Conservation (phyloP, 1,140 invertebrate species). For the Neodiprion fabricii region DNA sequence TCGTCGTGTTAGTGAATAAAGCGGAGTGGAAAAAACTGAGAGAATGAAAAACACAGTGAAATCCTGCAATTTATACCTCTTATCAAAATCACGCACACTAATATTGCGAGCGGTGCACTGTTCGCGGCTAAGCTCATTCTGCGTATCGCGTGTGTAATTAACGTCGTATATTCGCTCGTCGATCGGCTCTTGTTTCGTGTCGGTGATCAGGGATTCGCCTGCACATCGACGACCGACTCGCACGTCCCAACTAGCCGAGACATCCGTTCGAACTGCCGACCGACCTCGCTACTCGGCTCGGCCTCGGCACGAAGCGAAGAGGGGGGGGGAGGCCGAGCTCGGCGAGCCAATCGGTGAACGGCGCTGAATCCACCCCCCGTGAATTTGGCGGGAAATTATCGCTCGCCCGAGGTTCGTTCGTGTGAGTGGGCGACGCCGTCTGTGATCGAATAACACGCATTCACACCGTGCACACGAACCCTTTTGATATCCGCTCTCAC, state of each 20-base stretch:
- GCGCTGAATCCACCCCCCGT: neutral
- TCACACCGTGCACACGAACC: too few species aligned
- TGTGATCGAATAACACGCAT: too few species aligned
- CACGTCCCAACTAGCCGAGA: constrained; percentile 16
- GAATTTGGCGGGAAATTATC: constrained; percentile 7
- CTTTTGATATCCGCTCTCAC: too few species aligned
- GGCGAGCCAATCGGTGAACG: neutral
- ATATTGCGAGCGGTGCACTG: constrained; percentile 17
- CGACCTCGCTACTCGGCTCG: constrained; percentile 21
- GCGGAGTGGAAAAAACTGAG: too few species aligned
- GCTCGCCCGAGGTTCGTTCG: neutral
- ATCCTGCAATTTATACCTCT: constrained; percentile 30
- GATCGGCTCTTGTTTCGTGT: too few species aligned
- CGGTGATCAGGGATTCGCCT: too few species aligned
- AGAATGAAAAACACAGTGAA: too few species aligned
- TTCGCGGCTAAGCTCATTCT: constrained; percentile 4
- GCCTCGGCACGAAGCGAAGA: neutral
- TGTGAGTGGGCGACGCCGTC: too few species aligned
- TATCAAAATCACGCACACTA: constrained; percentile 22
- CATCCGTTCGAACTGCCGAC: constrained; percentile 28
- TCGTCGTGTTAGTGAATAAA: too few species aligned
- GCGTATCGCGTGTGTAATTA: constrained; percentile 18
- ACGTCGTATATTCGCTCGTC: neutral
- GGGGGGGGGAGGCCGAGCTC: neutral
- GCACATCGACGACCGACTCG: too few species aligned